Conservation (phyloP, 2,888 invertebrate species). For the Rosalia funebris region DNA sequence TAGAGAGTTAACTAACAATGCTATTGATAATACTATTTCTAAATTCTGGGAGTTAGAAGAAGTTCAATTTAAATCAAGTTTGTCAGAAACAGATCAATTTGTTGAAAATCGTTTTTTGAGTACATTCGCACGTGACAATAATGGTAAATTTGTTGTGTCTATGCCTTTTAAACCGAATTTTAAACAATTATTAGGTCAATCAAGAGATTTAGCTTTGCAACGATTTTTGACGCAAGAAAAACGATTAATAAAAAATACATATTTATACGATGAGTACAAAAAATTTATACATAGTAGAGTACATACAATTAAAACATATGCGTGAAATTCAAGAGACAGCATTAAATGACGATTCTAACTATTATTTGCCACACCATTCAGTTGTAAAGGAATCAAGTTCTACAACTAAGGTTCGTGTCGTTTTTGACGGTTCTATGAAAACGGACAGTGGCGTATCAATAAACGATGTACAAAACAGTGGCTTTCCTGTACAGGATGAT, state of each 20-base stretch:
- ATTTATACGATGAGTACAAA: constrained; percentile 28
- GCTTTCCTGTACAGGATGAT: constrained; percentile 28
- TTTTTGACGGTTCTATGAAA: constrained; percentile 33
- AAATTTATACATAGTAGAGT: constrained; percentile 39
- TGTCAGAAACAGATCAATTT: constrained; percentile 12
- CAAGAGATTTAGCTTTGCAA: constrained; percentile 19
- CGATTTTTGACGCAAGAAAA: constrained; percentile 31
- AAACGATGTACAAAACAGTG: constrained; percentile 30
- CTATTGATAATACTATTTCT: constrained; percentile 7
- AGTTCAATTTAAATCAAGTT: neutral
- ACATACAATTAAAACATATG: constrained; percentile 35
- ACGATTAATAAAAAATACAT: constrained; percentile 29
- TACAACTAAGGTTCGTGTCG: constrained; percentile 37
- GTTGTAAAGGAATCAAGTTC: constrained; percentile 32
- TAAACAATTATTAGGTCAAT: constrained; percentile 31
- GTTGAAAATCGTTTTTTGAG: constrained; percentile 24
- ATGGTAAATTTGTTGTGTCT: constrained; percentile 32
- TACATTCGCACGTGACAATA: constrained; percentile 5
- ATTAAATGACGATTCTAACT: neutral
- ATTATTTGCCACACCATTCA: constrained; percentile 37
- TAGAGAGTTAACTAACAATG: neutral
- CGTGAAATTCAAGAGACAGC: constrained; percentile 16
- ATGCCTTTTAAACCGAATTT: constrained; percentile 30
- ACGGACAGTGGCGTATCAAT: constrained; percentile 27
- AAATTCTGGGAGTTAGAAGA: constrained; percentile 31